Conservation (phyloP, 2,797 vertebrate genomes). For the Cirrhinus molitorella region DNA sequence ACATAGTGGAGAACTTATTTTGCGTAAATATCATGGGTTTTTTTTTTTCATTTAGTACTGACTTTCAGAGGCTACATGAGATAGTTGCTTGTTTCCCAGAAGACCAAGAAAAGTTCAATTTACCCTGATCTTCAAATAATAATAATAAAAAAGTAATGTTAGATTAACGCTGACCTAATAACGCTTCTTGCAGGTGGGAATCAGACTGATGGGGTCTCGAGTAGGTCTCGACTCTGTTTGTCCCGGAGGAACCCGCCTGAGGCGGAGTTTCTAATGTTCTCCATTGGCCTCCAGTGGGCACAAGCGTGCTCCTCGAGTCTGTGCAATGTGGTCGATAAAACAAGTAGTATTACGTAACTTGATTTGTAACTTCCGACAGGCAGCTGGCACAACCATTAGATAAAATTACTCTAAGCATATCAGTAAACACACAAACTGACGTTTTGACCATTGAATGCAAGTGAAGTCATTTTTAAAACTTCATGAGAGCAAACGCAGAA, state of each 20-base stretch:
- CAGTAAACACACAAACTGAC: neutral
- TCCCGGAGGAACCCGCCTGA: neutral
- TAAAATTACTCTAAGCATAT: neutral
- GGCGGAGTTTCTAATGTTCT: neutral
- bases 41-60: too few species aligned
- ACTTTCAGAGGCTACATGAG: too few species aligned
- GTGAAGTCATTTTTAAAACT: too few species aligned
- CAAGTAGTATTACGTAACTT: conserved; percentile 11
- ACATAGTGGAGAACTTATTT: too few species aligned
- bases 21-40: too few species aligned
- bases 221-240: neutral
- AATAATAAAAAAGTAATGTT: too few species aligned
- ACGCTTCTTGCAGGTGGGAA: neutral
- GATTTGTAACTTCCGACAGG: neutral
- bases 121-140: too few species aligned
- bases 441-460: too few species aligned
- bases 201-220: neutral
- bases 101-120: too few species aligned
- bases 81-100: too few species aligned
- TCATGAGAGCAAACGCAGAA: neutral
- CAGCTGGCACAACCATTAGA: neutral
- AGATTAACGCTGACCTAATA: conserved; percentile 20
- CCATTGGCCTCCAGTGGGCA: conserved; percentile 27
- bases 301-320: conserved; percentile 24
- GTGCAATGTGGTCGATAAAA: neutral